A percentile compares a stretch with the other conserved stretches of the same genome.
Conservation (phyloP, 2,113 vertebrate species). For the Phrynocephalus versicolor region DNA sequence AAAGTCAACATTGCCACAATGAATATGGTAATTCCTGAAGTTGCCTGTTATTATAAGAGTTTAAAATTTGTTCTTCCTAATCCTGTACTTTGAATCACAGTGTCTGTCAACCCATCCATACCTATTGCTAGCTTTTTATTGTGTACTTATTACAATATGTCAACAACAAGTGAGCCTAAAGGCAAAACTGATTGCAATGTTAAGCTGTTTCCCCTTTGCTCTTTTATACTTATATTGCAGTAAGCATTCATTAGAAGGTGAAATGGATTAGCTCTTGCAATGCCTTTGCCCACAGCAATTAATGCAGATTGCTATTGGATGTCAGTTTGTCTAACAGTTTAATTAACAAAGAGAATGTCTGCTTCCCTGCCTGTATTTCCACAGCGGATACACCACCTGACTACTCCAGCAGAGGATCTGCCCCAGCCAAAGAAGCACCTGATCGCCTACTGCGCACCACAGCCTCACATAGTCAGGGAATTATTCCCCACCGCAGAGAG, state of each 20-base stretch:
- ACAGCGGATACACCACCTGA: constrained; percentile 73
- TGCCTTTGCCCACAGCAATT: constrained; percentile 29
- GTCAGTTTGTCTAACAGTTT: constrained; percentile 29
- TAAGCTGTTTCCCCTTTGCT: neutral
- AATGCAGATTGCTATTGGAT: constrained; percentile 21
- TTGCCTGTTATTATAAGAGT: neutral
- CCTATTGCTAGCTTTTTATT: neutral
- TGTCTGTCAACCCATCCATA: neutral
- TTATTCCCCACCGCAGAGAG: constrained; percentile 66
- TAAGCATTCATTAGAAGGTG: neutral
- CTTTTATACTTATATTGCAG: neutral
- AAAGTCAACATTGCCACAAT: neutral
- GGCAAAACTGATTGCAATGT: neutral
- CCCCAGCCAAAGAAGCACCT: constrained; percentile 53
- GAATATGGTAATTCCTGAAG: neutral
- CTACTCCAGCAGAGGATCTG: constrained; percentile 70
- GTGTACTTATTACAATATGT: neutral
- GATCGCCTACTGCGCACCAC: accelerated
- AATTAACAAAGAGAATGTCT: constrained; percentile 42
- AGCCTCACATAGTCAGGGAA: constrained; percentile 36
- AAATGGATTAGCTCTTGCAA: neutral
- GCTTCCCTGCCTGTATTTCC: constrained; percentile 30
- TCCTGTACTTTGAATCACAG: neutral
- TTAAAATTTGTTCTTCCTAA: neutral
- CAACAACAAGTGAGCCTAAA: neutral